Evolutionary conservation across 1,140 invertebrate genomes (phyloP), one percentile per base, ranked within the genome.

Genomic region (Atopsyche davidsoni): DNA sequence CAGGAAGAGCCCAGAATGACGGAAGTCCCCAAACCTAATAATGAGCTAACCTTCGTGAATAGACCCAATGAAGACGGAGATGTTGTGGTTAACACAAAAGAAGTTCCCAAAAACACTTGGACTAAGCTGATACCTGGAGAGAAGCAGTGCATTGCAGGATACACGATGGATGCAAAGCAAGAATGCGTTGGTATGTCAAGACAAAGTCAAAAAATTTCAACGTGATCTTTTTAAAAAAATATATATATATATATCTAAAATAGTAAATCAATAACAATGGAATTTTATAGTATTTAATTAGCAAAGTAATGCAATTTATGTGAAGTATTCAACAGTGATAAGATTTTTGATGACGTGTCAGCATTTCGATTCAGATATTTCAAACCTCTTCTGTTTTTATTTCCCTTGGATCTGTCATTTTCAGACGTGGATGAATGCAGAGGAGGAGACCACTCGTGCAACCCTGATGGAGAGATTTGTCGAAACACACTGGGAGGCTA

Each of bases 351-450:
- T n/a, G n/a, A n/a, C n/a, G n/a, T n/a, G n/a, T n/a, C n/a, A n/a
- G n/a, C n/a, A n/a, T n/a, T n/a, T n/a, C n/a, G n/a, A n/a, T n/a
- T n/a, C n/a, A n/a, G n/a, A n/a, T n/a, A n/a, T n/a, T n/a, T n/a
- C n/a, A n/a, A n/a, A n/a, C n/a, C n/a, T n/a, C n/a, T n/a, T n/a
- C n/a, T n/a, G n/a, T n/a, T n/a, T n/a, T n/a, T n/a, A n/a, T n/a
- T n/a, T n/a, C n/a, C n/a, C 13, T 6, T 7, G 35, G 7, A 38
- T n/a, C 17, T 38, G 11, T 4, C 3, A n/a, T 40, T 61, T 32
- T 60, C 59, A 89, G 95, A 98, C 67, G 86, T 96, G 58, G 87
- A 98, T 66, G 96, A 98, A 68, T 99, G 96, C 63, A 56, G 67
- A 0, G 69, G 90, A 1, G 82, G 83, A 3, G 87, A 80, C 0